Percentiles rank a stretch among this genome's conserved stretches.
These are phyloP conservation scores for Aselliscus stoliczkanus DNA, from an alignment of 2,797 vertebrate species.

Conservation along the genomic window DNA sequence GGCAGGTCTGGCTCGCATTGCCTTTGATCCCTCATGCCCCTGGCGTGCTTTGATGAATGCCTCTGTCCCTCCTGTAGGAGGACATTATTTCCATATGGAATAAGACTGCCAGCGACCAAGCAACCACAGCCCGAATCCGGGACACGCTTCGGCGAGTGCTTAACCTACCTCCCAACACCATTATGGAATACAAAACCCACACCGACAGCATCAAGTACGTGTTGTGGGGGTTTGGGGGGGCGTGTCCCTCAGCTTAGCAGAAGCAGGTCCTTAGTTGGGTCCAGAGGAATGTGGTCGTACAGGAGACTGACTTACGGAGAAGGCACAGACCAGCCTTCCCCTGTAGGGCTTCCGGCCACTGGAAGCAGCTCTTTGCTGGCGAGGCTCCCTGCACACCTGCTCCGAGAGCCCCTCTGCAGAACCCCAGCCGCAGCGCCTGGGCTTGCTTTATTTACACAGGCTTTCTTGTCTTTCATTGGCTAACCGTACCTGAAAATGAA, in stretches of 20 bases:
- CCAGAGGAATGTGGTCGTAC: not conserved
- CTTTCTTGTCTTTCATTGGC: conserved; percentile 43
- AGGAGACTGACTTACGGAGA: not conserved
- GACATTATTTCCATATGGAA: conserved; percentile 90
- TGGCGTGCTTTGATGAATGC: not conserved
- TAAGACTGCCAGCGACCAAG: conserved; percentile 88
- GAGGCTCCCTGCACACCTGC: not conserved
- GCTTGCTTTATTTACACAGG: conserved; percentile 23
- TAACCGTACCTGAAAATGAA: conserved; percentile 41
- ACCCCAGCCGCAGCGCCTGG: not conserved
- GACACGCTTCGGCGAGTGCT: conserved; percentile 87
- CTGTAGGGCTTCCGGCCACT: conserved; percentile 16
- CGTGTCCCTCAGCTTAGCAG: conserved; percentile 57
- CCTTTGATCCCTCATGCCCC: not conserved
- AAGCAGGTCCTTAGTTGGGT: conserved; percentile 25
- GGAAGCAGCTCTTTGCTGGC: not conserved
- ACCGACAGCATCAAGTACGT: conserved; percentile 90
- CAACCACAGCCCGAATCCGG: conserved; percentile 86
- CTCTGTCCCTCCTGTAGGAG: conserved; percentile 73
- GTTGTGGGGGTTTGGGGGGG: conserved; percentile 46
- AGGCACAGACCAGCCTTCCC: not conserved
- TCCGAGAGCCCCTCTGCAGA: not conserved
- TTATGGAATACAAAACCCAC: conserved; percentile 90
- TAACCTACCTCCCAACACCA: conserved; percentile 89
- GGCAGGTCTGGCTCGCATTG: not conserved